A percentile compares a stretch with the other conserved stretches of the same genome.
phyloP scores from a whole-genome alignment of 2,888 invertebrate genomes.

The Amphimallon solstitiale region DNA sequence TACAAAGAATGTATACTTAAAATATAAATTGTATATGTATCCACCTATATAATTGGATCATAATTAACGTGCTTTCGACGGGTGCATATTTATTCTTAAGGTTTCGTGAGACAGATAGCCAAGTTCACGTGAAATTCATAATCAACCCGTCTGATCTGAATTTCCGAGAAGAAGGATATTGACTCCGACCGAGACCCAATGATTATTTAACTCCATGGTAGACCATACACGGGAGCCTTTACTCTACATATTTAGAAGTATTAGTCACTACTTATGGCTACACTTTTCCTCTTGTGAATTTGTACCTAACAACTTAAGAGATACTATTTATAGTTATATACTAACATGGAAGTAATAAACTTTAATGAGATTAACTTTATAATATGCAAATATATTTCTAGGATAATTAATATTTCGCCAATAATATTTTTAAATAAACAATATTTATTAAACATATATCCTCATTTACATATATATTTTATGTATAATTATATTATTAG shows the following conservation, averaged over 20 bases:
- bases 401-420: neutral
- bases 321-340: neutral
- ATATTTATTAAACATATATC: too few relatives aligned
- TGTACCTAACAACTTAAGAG: neutral
- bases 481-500: too few relatives aligned
- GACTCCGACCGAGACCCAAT: slow-evolving; percentile 11
- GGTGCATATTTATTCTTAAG: slow-evolving; percentile 1
- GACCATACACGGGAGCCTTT: slow-evolving; percentile 1
- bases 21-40: neutral
- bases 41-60: slow-evolving; percentile 21
- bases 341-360: neutral
- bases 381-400: neutral
- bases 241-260: slow-evolving; percentile 21
- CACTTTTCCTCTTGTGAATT: neutral
- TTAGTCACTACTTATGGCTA: slow-evolving; percentile 1
- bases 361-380: neutral
- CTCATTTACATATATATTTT: too few relatives aligned
- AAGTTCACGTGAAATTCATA: slow-evolving; percentile 20
- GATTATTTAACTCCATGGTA: slow-evolving; percentile 25
- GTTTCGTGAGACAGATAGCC: slow-evolving; percentile 21
- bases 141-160: slow-evolving; percentile 23
- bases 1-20: neutral
- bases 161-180: slow-evolving; percentile 28
- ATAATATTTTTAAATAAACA: too few relatives aligned
- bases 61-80: slow-evolving; percentile 11